Evolutionary conservation across 1,140 invertebrate genomes (phyloP), one percentile per base, ranked within the genome.

Genomic region (Drosophila novamexicana): DNA sequence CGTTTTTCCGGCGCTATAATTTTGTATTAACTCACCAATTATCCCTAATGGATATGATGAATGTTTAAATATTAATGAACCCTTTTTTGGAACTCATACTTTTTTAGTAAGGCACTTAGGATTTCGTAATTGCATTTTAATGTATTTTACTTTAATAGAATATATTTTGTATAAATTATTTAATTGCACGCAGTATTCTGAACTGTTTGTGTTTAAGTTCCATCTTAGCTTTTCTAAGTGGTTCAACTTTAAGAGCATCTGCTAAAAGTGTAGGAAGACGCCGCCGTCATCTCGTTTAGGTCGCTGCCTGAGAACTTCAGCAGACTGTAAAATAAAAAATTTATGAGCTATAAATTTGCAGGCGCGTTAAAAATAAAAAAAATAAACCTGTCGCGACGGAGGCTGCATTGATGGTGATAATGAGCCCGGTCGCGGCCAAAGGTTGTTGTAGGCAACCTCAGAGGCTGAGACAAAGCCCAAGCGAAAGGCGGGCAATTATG

Each of bases 241-340:
- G 16, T 71, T 71, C 10, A 36, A 53, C 63, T 63, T 61, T 65
- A 71, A 54, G 49, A 57, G 52, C 62, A 65, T 50, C 40, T 76
- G 72, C 59, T 52, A 66, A 42, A 65, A 45, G 45, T 42, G 56
- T 14, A 42, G 50, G 36, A 50, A 9, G 50, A 7, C 40, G 39
- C 37, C 40, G 37, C 44, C 22, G 37, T 40, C 61, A 58, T 16
- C 65, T 40, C 39, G 62, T 42, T 1, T 66, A 74, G 80, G 80
- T 89, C 84, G 84, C 84, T 89, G 84, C 77, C 84, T 81, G 80
- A 73, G 70, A 88, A 77, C 80, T 84, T 78, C 84, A 84, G 80
- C 84, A 89, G 84, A 89, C 84, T 89, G 84, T 89, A 84, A 89
- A 89, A 84, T 89, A 70, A 89, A 84, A 89, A 84, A 89, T 89